phyloP scores from a whole-genome alignment of 2,797 vertebrate genomes.

The Acomys russatus region DNA sequence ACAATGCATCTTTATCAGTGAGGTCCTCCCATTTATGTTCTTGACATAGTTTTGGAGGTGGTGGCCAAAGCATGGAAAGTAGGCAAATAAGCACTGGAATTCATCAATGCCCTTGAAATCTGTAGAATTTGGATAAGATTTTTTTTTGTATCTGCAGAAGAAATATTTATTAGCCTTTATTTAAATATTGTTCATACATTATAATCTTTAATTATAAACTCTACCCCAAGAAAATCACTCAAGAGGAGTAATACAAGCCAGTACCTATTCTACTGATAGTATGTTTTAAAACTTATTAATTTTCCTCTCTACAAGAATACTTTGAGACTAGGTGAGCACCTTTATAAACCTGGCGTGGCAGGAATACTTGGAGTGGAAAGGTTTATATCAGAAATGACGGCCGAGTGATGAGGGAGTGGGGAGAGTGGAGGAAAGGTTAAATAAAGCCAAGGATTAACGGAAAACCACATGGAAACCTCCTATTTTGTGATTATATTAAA shows the following conservation, averaged over 20 bases:
- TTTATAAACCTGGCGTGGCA: not conserved
- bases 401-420: not conserved
- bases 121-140: not conserved
- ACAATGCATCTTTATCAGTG: not conserved
- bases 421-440: not conserved
- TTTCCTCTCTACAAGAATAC: not conserved
- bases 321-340: not conserved
- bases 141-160: not conserved
- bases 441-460: not conserved
- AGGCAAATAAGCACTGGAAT: not conserved
- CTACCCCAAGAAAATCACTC: not conserved
- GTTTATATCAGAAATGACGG: not conserved
- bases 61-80: not conserved
- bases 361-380: not conserved
- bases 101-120: not conserved
- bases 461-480: not conserved
- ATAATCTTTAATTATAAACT: not conserved
- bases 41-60: not conserved
- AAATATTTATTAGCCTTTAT: conserved; percentile 27
- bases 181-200: not conserved
- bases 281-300: not conserved
- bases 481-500: not conserved
- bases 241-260: not conserved
- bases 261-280: not conserved
- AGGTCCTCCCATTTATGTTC: not conserved